Conservation (phyloP, 2,888 invertebrate species). For the Pollenia amentaria region DNA sequence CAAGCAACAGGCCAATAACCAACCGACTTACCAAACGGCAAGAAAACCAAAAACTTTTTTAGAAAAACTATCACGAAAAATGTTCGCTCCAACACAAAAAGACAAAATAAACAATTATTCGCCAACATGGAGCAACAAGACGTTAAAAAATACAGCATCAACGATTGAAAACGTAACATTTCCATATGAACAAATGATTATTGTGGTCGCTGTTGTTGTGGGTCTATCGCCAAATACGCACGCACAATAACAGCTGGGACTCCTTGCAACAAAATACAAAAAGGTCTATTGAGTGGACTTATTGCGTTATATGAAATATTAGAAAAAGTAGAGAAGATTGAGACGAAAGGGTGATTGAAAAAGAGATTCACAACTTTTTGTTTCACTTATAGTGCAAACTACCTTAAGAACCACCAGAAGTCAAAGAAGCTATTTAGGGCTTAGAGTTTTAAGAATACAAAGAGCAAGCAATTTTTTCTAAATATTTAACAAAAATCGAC, state of each 20-base stretch:
- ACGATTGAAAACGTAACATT: constrained; percentile 40
- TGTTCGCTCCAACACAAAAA: constrained; percentile 32
- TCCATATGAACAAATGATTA: constrained; percentile 57
- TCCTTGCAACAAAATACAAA: not conserved
- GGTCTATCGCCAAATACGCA: constrained; percentile 16
- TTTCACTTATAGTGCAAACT: too few species aligned
- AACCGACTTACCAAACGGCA: constrained; percentile 43
- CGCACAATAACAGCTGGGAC: constrained; percentile 16
- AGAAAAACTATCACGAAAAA: constrained; percentile 31
- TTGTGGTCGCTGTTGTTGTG: not conserved
- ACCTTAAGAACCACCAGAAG: too few species aligned
- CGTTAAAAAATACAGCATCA: constrained; percentile 16
- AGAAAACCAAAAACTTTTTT: constrained; percentile 4
- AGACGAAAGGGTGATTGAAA: not conserved
- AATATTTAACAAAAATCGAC: too few species aligned
- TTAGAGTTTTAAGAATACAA: too few species aligned
- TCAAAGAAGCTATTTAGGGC: too few species aligned
- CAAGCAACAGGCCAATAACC: constrained; percentile 47
- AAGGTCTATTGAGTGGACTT: constrained; percentile 22
- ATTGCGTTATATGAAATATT: constrained; percentile 19
- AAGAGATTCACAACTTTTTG: too few species aligned
- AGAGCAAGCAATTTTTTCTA: too few species aligned
- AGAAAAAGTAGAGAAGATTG: not conserved
- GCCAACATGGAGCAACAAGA: constrained; percentile 29
- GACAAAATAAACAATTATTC: constrained; percentile 42